A percentile compares a stretch with the other conserved stretches of the same genome.
Conservation (phyloP, 2,797 vertebrate species). For the Xenentodon cancila region DNA sequence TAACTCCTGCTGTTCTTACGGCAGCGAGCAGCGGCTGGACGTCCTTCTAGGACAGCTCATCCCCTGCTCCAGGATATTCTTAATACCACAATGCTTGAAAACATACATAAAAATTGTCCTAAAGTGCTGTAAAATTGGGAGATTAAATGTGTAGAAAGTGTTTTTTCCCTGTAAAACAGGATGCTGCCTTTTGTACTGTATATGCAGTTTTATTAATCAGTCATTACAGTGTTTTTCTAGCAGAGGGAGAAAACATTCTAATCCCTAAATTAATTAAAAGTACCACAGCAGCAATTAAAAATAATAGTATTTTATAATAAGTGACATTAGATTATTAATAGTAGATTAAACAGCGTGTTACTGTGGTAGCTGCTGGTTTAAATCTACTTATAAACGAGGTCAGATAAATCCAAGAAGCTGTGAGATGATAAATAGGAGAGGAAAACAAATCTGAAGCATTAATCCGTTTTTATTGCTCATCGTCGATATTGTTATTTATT, state of each 20-base stretch:
- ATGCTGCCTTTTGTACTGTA: too few relatives aligned
- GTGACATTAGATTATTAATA: neutral
- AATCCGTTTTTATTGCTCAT: neutral
- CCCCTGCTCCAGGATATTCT: neutral
- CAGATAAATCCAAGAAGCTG: neutral
- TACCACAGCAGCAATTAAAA: neutral
- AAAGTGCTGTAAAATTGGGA: neutral
- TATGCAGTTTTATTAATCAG: too few relatives aligned
- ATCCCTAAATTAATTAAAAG: neutral
- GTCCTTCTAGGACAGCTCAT: constrained; percentile 11
- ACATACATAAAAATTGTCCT: neutral
- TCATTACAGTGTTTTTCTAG: neutral
- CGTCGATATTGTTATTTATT: neutral
- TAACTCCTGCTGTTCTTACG: constrained; percentile 14
- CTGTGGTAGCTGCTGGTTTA: neutral
- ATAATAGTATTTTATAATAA: too few relatives aligned
- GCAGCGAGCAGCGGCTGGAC: neutral
- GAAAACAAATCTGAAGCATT: neutral
- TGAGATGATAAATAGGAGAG: neutral
- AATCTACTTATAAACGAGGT: neutral
- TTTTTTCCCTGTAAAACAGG: constrained; percentile 2
- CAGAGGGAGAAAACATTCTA: neutral
- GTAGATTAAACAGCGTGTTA: neutral
- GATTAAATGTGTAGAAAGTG: neutral
- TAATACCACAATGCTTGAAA: constrained; percentile 13